Conservation (phyloP, 2,113 vertebrate genomes). For the Cricetomys ansorgei region DNA sequence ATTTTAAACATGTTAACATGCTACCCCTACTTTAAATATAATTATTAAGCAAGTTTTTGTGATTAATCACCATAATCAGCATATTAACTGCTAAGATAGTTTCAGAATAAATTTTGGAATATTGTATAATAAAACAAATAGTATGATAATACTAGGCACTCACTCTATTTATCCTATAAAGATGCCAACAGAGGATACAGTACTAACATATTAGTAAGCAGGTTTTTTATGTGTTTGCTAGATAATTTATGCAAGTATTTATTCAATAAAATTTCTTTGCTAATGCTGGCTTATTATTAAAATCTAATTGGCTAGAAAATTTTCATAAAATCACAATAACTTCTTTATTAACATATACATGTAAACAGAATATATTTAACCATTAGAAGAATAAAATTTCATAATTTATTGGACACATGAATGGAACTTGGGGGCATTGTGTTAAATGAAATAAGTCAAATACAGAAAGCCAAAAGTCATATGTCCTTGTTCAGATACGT, state of each 20-base stretch:
- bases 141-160: neutral
- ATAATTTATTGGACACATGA: neutral
- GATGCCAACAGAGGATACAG: slow-evolving; percentile 23
- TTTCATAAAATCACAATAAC: slow-evolving; percentile 48
- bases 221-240: slow-evolving; percentile 37
- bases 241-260: slow-evolving; percentile 47
- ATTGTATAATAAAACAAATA: slow-evolving; percentile 30
- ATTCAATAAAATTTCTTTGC: slow-evolving; percentile 42
- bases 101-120: slow-evolving; percentile 57
- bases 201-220: slow-evolving; percentile 3
- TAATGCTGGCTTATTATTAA: slow-evolving; percentile 37
- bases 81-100: slow-evolving; percentile 37
- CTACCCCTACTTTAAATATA: neutral
- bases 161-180: slow-evolving; percentile 19
- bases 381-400: neutral
- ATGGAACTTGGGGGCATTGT: neutral
- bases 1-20: slow-evolving; percentile 34
- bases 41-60: slow-evolving; percentile 30
- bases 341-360: slow-evolving; percentile 3
- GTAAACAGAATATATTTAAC: neutral
- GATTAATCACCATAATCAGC: slow-evolving; percentile 8
- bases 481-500: neutral
- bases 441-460: neutral
- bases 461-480: neutral
- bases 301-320: slow-evolving; percentile 34